Evolutionary conservation across 2,888 invertebrate genomes (phyloP).

Genomic region (Lasioglossum malachurum): DNA sequence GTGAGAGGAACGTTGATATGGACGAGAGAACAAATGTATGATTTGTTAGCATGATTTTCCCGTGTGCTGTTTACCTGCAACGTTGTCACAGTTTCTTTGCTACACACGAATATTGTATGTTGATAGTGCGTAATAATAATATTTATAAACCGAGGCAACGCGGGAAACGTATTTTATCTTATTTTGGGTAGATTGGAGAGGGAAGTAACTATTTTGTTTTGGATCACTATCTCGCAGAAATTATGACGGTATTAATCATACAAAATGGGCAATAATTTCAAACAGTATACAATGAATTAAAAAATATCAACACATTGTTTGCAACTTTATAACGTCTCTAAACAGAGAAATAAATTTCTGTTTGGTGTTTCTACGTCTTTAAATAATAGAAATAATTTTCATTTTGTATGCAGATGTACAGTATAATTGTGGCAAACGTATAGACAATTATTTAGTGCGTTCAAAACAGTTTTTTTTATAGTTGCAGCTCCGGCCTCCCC

Average conservation of each 20-base stretch:
- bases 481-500: not conserved
- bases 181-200: not conserved
- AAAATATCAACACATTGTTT: not conserved
- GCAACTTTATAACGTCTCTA: no score
- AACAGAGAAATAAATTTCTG: no score
- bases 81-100: not conserved
- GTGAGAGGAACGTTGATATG: not conserved
- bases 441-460: no score
- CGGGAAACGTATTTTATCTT: not conserved
- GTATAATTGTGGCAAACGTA: no score
- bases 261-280: not conserved
- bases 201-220: not conserved
- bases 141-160: not conserved
- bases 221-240: not conserved
- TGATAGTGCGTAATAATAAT: not conserved
- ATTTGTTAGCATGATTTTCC: not conserved
- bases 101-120: slow-evolving; percentile 2
- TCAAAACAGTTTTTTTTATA: not conserved
- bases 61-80: not conserved
- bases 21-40: not conserved
- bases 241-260: no score
- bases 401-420: no score
- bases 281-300: not conserved
- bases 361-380: no score
- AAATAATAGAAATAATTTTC: no score